Conservation (phyloP, 2,888 invertebrate genomes). For the Macrosoma leucophasiata region DNA sequence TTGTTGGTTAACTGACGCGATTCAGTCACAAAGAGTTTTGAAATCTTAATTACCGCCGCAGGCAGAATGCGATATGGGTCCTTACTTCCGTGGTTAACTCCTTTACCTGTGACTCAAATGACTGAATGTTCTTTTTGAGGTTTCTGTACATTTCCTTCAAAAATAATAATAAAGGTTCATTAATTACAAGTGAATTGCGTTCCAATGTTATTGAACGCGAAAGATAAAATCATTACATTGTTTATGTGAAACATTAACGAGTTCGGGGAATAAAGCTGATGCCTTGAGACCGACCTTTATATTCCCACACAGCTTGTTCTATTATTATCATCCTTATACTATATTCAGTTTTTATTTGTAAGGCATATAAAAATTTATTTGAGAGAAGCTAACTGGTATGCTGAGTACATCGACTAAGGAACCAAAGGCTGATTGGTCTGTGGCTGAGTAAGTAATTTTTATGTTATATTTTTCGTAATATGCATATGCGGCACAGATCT, state of each 20-base stretch:
- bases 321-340: constrained; percentile 38
- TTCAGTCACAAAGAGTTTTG: constrained; percentile 58
- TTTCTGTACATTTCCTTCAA: no score
- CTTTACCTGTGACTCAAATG: constrained; percentile 17
- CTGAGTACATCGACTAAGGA: no score
- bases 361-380: no score
- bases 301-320: constrained; percentile 20
- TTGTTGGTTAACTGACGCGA: constrained; percentile 50
- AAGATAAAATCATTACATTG: constrained; percentile 43
- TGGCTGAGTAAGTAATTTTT: no score
- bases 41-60: constrained; percentile 65
- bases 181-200: no score
- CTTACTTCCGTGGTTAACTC: constrained; percentile 35
- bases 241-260: constrained; percentile 56
- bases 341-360: constrained; percentile 27
- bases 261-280: constrained; percentile 49
- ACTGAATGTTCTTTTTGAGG: no score
- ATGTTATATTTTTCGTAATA: no score
- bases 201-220: constrained; percentile 31
- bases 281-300: constrained; percentile 44
- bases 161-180: no score
- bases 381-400: no score
- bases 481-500: no score
- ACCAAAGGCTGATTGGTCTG: no score
- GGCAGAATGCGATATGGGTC: constrained; percentile 53